Conservation (phyloP, 1,140 invertebrate species). For the Drosophila rufa region DNA sequence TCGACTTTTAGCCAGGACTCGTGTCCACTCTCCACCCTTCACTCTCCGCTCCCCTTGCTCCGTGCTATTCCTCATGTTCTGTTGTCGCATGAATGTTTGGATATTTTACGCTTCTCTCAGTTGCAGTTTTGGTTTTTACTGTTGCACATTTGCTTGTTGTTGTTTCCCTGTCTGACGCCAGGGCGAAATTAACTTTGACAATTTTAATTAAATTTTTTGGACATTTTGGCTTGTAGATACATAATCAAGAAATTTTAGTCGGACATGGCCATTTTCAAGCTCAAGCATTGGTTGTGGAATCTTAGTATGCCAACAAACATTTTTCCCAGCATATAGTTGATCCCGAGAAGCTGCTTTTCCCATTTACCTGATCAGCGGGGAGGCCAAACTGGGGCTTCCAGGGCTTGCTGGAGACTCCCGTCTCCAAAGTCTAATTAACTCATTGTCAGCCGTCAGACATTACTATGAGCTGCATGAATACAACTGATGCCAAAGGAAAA, state of each 20-base stretch:
- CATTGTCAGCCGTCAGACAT: slow-evolving; percentile 29
- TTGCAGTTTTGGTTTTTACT: slow-evolving; percentile 39
- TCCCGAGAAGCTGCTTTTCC: slow-evolving; percentile 7
- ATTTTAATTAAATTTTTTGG: slow-evolving; percentile 79
- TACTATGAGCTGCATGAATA: slow-evolving; percentile 36
- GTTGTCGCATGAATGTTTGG: slow-evolving; percentile 53
- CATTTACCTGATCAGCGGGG: slow-evolving; percentile 8
- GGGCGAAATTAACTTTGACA: slow-evolving; percentile 71
- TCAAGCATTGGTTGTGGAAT: slow-evolving; percentile 4
- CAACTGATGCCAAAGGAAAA: slow-evolving; percentile 8
- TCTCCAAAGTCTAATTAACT: slow-evolving; percentile 19
- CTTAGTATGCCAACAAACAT: slow-evolving; percentile 9
- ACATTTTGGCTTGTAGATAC: slow-evolving; percentile 60
- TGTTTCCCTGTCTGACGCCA: slow-evolving; percentile 26
- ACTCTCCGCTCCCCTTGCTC: not conserved
- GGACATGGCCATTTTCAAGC: slow-evolving; percentile 11
- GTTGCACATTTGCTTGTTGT: slow-evolving; percentile 38
- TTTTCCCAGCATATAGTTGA: not conserved
- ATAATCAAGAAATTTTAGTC: slow-evolving; percentile 55
- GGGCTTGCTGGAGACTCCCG: not conserved
- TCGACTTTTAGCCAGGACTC: slow-evolving; percentile 37
- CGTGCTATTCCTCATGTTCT: slow-evolving; percentile 27
- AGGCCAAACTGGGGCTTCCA: not conserved
- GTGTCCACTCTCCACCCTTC: not conserved
- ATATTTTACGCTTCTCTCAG: slow-evolving; percentile 60